Percentiles rank a stretch among this genome's conserved stretches.
These are phyloP conservation scores for Callyntrura sp. DNA, from an alignment of 2,888 invertebrate species.

Conservation along the genomic window DNA sequence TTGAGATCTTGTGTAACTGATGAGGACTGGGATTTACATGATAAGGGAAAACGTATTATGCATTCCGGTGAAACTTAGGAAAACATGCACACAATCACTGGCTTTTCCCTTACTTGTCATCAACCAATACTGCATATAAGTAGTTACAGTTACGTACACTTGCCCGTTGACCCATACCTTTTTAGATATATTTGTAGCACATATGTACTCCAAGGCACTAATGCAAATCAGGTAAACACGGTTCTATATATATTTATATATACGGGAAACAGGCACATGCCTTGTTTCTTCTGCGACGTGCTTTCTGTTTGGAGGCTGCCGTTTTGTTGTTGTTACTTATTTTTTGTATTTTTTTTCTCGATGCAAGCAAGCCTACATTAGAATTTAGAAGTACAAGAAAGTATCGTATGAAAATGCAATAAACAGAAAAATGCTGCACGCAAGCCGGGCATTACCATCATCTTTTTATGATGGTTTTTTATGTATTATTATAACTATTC, in stretches of 20 bases:
- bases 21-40: conserved; percentile 47
- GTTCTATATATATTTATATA: not conserved
- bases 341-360: not conserved
- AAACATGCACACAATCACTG: conserved; percentile 2
- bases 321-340: not conserved
- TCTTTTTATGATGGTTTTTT: conserved; percentile 38
- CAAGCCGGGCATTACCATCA: conserved; percentile 54
- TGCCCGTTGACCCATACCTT: not conserved
- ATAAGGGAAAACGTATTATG: conserved; percentile 2
- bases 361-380: conserved; percentile 26
- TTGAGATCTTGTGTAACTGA: conserved; percentile 61
- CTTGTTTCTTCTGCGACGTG: not conserved
- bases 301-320: no score
- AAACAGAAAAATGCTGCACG: conserved; percentile 26
- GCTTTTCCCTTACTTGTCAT: no score
- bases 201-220: no score
- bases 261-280: not conserved
- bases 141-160: no score
- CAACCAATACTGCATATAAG: no score
- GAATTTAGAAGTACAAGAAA: not conserved
- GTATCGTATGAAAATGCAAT: conserved; percentile 11
- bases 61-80: not conserved
- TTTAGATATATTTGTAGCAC: no score
- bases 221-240: no score
- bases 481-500: conserved; percentile 53